Percentiles rank a stretch among this genome's conserved stretches.
Evolutionary conservation across 37 sponge, comb jelly and placozoan genomes (phyloP).

Genomic region (Aphrocallistes beatrix): DNA sequence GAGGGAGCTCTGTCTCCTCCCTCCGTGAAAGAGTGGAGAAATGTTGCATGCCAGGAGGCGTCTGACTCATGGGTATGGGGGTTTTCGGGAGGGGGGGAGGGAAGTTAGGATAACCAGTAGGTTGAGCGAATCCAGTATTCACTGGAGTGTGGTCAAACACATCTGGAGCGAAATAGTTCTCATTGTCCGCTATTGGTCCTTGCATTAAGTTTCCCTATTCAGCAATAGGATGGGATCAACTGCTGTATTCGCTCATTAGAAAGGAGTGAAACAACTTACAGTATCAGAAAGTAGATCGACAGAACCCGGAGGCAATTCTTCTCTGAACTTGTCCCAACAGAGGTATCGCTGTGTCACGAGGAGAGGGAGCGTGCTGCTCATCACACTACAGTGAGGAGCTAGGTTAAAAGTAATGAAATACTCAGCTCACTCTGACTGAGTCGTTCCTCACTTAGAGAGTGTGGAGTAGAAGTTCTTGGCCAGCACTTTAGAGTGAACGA

Average conservation of each 20-base stretch:
- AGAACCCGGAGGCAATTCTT: background rate
- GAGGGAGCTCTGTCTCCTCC: no score
- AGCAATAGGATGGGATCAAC: background rate
- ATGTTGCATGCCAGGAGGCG: background rate
- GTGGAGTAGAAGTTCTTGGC: constrained; percentile 8
- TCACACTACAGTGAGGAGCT: background rate
- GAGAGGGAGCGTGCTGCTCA: background rate
- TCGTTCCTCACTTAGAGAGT: background rate
- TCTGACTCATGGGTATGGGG: background rate
- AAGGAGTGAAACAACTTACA: background rate
- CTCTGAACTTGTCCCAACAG: constrained; percentile 11
- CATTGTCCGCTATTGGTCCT: background rate
- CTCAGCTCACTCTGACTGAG: no score
- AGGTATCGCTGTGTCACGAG: background rate
- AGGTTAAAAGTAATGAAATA: no score
- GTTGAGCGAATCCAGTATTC: background rate
- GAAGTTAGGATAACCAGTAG: background rate
- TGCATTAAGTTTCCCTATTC: background rate
- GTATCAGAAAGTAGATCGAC: background rate
- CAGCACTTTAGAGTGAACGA: background rate
- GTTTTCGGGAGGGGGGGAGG: background rate
- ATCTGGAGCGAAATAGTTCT: background rate
- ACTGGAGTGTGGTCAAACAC: background rate
- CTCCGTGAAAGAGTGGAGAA: background rate
- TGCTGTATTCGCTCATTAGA: background rate